Base-by-base conservation (phyloP, 2,797 vertebrate genomes). In the Chaetophractus vellerosus region DNA sequence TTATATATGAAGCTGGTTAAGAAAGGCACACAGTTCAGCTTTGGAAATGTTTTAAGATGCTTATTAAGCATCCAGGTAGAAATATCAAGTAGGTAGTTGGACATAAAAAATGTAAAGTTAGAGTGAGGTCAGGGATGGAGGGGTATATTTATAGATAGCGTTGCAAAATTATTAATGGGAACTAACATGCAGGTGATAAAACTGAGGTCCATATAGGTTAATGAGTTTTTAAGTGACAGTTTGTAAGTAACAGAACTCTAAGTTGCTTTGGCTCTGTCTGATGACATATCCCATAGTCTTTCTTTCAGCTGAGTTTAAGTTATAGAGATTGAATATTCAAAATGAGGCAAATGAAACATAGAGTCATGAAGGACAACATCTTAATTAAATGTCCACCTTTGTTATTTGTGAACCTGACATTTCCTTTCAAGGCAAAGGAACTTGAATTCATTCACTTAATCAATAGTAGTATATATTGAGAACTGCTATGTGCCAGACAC, bases 241-340 rank as follows among this genome's bases (percentile, higher is more conserved):
- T 92, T 82, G 7, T 86, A 38, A 41, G 4, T 81, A 57, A 63
- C 26, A 8, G 10, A 28, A 85, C 24, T 84, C 6, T 63, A 88
- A 63, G 9, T 28, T 88, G 4, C 6, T 38, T 38, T 38, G 81
- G 9, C 68, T 79, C n/a, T 57, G 3, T 28, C 28, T 76, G 15
- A 33, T 76, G 16, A 1, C 3, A 41, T 10, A 8, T 23, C 5
- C 2, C 1, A 28, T 9, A 23, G 7, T 26, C n/a, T 88, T 57
- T 50, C 5, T 92, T 68, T 90, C n/a, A 68, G 7, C 12, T 28
- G 45, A 23, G 6, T 55, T n/a, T 66, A 55, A 64, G 2, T 55
- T 83, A 68, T 24, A 74, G 63, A 88, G 16, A 82, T 28, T 72
- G 26, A 68, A 50, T 68, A 87, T 57, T 36, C 24, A 79, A 38